phyloP scores from a whole-genome alignment of 2,797 vertebrate genomes.

The Florisuga fusca region DNA sequence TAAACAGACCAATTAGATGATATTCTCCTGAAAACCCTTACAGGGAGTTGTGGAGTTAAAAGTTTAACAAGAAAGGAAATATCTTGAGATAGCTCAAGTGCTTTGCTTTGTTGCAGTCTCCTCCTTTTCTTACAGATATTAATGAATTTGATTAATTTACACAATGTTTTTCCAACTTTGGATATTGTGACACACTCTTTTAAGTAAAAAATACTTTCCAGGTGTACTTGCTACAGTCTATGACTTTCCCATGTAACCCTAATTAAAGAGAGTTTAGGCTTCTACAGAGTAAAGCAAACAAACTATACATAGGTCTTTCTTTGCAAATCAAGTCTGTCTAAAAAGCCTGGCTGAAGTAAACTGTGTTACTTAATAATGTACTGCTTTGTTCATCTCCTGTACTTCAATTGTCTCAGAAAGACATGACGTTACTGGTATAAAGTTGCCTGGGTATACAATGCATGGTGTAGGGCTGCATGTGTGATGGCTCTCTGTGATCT shows the following conservation, averaged over 20 bases:
- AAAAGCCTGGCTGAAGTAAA: no score
- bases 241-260: neutral
- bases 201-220: neutral
- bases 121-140: neutral
- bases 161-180: neutral
- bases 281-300: neutral
- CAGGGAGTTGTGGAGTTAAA: neutral
- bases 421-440: rapidly evolving
- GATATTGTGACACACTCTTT: neutral
- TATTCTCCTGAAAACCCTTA: neutral
- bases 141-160: neutral
- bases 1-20: neutral
- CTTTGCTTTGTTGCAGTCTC: neutral
- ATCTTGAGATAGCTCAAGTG: neutral
- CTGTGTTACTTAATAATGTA: no score
- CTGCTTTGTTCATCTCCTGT: neutral
- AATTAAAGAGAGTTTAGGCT: neutral
- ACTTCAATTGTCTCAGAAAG: neutral
- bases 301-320: neutral
- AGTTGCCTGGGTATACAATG: neutral
- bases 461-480: rapidly evolving
- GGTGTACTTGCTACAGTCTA: neutral
- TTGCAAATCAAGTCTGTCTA: neutral
- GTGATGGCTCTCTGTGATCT: neutral
- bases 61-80: neutral